These are phyloP conservation scores for Drosophila kanapiae DNA, from an alignment of 1,140 invertebrate genomes.

Conservation along the genomic window DNA sequence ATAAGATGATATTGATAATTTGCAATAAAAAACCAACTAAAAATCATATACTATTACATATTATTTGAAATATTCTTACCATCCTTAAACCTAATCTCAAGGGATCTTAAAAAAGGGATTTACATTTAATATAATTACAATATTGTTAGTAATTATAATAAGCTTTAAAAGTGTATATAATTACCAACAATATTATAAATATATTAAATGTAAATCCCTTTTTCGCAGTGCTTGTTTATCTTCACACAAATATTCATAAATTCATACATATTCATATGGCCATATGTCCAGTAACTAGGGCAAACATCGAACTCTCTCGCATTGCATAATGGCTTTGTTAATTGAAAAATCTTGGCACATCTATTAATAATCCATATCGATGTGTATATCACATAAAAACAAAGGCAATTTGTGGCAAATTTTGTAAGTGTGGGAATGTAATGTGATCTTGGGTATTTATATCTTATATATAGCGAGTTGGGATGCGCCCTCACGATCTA, in stretches of 20 bases:
- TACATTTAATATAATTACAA: too few species aligned
- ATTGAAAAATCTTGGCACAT: constrained; percentile 38
- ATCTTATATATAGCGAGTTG: not conserved
- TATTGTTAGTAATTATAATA: too few species aligned
- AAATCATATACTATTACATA: too few species aligned
- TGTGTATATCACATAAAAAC: not conserved
- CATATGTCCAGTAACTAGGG: constrained; percentile 46
- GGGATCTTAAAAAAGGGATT: too few species aligned
- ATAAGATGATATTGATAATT: too few species aligned
- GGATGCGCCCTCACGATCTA: too few species aligned
- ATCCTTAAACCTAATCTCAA: too few species aligned
- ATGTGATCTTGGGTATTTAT: not conserved
- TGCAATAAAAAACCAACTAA: too few species aligned
- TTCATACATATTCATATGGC: constrained; percentile 12
- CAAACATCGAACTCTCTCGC: constrained; percentile 40
- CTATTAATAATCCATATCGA: constrained; percentile 38
- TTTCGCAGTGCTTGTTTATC: constrained; percentile 5
- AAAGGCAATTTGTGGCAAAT: not conserved
- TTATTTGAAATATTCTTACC: too few species aligned
- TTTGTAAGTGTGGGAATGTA: constrained; percentile 18
- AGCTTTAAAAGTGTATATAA: too few species aligned
- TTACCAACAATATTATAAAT: not conserved
- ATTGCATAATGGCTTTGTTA: constrained; percentile 51
- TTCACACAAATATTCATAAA: constrained; percentile 12
- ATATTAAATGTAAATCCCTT: not conserved